Evolutionary conservation across 2,888 invertebrate species (phyloP), one percentile per base, ranked within the genome.

Genomic region (Sipunculus nudus): DNA sequence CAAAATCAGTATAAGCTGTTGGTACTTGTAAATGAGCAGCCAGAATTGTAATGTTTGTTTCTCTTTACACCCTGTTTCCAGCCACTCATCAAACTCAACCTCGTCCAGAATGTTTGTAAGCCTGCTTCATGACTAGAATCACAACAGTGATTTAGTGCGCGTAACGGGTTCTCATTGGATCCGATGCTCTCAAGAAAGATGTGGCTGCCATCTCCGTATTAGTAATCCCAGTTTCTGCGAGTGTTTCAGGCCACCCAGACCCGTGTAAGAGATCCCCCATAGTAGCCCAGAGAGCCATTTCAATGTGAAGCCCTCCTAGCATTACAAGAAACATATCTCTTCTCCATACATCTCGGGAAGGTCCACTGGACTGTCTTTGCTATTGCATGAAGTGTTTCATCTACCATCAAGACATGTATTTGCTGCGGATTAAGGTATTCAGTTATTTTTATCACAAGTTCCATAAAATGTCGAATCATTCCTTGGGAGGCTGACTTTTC

Each of bases 151-250:
- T 45, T 45, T 59, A 50, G 43, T 59, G 46, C 23, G 59, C 59
- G 53, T 59, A 38, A 28, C 61, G 10, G 60, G 61, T 61, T 61
- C 61, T 60, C 61, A 61, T 60, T 59, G 26, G 28, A 61, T 61
- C 29, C 21, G 32, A 47, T 59, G 61, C 48, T 60, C 47, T 60
- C 40, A 58, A 43, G 23, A 60, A 61, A 31, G 56, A 21, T 61
- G 61, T 61, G n/a, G 57, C 58, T 61, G 61, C 59, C 38, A 59
- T 50, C 61, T 47, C 59, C 53, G 61, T 61, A 43, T 47, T 40
- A n/a, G 31, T 59, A 23, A 61, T 31, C 31, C 61, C 59, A 61
- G 57, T 49, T 25, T 61, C 41, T 32, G 23, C 39, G 26, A 61
- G 32, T 52, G 61, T 28, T 61, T 61, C 61, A 53, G 41, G 57